These are phyloP conservation scores for Philhelius pedissequus DNA, from an alignment of 2,888 invertebrate genomes.

Conservation along the genomic window DNA sequence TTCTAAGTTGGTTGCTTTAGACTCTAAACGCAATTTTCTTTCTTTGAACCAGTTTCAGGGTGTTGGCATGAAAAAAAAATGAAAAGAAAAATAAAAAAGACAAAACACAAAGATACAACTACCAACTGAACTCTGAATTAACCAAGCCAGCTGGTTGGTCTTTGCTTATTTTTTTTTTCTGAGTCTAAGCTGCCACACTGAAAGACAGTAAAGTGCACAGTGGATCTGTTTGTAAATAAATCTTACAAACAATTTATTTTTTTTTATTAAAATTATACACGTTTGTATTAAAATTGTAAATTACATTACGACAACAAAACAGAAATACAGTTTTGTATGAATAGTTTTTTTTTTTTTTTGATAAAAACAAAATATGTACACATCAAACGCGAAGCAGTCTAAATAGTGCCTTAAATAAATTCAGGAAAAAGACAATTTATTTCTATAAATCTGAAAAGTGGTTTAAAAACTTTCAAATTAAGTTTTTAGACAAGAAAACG, in stretches of 20 bases:
- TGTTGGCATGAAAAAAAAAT: conserved; percentile 55
- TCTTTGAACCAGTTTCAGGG: conserved; percentile 65
- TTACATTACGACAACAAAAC: no score
- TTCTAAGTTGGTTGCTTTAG: conserved; percentile 33
- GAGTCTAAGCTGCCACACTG: conserved; percentile 1
- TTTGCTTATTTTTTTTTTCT: conserved; percentile 50
- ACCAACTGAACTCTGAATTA: not conserved
- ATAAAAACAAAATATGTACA: no score
- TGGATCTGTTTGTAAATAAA: not conserved
- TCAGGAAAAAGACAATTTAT: no score
- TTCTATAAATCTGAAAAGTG: no score
- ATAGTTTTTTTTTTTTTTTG: no score
- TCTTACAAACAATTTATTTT: not conserved
- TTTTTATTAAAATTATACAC: no score
- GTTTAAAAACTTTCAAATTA: no score
- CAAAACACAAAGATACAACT: not conserved
- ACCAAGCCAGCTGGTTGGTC: conserved; percentile 40
- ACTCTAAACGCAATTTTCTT: conserved; percentile 55
- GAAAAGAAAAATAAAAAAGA: conserved; percentile 23
- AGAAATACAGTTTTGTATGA: no score
- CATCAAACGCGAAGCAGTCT: no score
- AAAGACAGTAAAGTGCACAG: not conserved
- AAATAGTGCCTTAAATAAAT: no score
- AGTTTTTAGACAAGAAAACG: not conserved
- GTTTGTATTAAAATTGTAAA: no score